These are phyloP conservation scores for Agrotis ipsilon DNA, from an alignment of 2,888 invertebrate species.

Conservation along the genomic window DNA sequence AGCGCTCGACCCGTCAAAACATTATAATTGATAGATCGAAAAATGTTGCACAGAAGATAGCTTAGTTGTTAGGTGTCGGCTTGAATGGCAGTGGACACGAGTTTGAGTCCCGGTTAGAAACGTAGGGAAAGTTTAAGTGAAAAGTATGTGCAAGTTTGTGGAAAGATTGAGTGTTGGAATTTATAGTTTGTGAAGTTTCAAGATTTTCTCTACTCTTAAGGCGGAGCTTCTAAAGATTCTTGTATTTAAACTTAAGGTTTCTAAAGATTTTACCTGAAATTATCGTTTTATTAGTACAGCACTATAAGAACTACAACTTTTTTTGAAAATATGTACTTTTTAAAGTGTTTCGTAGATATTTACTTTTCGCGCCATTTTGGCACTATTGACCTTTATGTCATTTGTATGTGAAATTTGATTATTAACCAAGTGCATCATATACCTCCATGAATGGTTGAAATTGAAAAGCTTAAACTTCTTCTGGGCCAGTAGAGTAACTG, in stretches of 20 bases:
- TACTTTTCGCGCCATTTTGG: too few species aligned
- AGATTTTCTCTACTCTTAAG: background rate
- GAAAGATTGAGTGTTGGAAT: background rate
- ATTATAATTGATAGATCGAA: constrained; percentile 58
- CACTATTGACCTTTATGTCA: too few species aligned
- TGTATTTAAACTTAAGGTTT: background rate
- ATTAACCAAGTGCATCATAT: too few species aligned
- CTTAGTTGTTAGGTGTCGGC: constrained; percentile 38
- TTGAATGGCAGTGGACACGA: constrained; percentile 14
- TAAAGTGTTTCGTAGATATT: too few species aligned
- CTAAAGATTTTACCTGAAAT: background rate
- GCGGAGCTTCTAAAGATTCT: too few species aligned
- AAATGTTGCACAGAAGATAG: constrained; percentile 21
- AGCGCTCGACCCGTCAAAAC: constrained; percentile 50
- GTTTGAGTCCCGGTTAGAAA: constrained; percentile 32
- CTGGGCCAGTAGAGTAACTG: background rate
- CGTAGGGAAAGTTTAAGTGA: constrained; percentile 14
- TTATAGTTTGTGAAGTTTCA: background rate
- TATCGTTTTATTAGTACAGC: background rate
- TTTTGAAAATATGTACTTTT: too few species aligned
- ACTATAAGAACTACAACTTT: too few species aligned
- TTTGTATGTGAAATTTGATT: too few species aligned
- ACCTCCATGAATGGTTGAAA: too few species aligned
- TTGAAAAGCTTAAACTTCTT: too few species aligned
- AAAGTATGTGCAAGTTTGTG: background rate